Percentiles rank a stretch among this genome's conserved stretches.
Conservation (phyloP, 2,888 invertebrate species). For the Brachylomia viminalis region DNA sequence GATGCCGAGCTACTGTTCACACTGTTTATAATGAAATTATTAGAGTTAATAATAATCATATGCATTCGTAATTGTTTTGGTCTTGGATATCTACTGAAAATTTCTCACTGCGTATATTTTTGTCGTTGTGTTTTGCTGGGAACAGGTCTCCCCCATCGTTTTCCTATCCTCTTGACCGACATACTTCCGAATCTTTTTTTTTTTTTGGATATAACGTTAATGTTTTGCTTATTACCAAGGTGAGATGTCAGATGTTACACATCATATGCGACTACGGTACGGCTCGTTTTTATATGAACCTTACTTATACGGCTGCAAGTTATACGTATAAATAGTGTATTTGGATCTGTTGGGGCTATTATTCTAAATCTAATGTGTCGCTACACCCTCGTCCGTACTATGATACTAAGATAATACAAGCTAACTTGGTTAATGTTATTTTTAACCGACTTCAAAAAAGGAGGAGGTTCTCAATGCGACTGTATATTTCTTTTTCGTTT, state of each 20-base stretch:
- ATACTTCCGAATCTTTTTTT: no score
- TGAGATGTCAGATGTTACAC: no score
- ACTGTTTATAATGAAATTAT: constrained; percentile 62
- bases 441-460: no score
- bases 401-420: background rate
- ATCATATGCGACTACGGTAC: no score
- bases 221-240: no score
- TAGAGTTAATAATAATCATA: constrained; percentile 65
- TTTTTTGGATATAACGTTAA: no score
- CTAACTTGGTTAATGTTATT: no score
- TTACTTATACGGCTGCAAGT: background rate
- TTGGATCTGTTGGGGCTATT: background rate
- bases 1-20: constrained; percentile 69
- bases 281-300: background rate
- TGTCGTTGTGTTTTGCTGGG: background rate
- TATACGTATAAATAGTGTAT: background rate
- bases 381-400: background rate
- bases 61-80: constrained; percentile 42
- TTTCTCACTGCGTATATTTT: no score
- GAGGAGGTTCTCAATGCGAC: no score
- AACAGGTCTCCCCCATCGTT: background rate
- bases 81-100: background rate
- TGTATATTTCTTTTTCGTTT: no score
- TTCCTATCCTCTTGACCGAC: no score
- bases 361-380: background rate